Base-by-base conservation (phyloP, 2,113 vertebrate genomes). In the Zosterops hypoxanthus region DNA sequence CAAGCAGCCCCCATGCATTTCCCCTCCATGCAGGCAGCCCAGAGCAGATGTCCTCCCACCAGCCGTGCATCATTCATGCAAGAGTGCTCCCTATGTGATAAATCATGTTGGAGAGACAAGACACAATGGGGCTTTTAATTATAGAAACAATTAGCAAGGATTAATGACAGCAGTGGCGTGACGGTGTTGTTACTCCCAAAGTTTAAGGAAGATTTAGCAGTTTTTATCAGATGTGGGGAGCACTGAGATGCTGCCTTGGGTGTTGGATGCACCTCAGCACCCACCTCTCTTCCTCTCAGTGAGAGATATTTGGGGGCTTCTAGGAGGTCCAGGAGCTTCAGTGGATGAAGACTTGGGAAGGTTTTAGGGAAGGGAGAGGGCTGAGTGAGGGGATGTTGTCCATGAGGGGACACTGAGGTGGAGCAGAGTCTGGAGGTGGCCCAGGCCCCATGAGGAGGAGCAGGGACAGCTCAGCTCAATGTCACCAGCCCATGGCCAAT, bases 71-170 rank as follows among this genome's bases (percentile, higher is more conserved):
- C 60, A 47, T 78, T 81, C 95, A 52, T 68, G 94, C 89, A 56
- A 49, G 86, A 87, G 77, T 53, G 72, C 60, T 95, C 72, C 86
- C 72, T 14, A 33, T 10, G 78, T 47, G 65, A 90, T 92, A 96
- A 92, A 93, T 95, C 79, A 41, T 44, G 17, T 47, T 70, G 68
- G 64, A 93, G 78, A 96, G 88, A 93, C 90, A 95, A 79, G 92
- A 89, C 79, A 87, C 95, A 94, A 91, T 73, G 86, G 82, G 81
- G 76, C 92, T 94, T 96, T 97, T 97, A 97, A 97, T 97, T 94
- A 96, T 93, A 80, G 90, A 93, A 94, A 87, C 94, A 93, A 94
- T 97, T 95, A 88, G 66, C 21, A 6, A 64, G 91, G 91, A 95
- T 95, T 96, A 95, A 95, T 76, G 92, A 68, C 68, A 88, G 89